Percentiles rank a stretch among this genome's conserved stretches.
Evolutionary conservation across 2,888 invertebrate genomes (phyloP).

Genomic region (Mythimna impura): DNA sequence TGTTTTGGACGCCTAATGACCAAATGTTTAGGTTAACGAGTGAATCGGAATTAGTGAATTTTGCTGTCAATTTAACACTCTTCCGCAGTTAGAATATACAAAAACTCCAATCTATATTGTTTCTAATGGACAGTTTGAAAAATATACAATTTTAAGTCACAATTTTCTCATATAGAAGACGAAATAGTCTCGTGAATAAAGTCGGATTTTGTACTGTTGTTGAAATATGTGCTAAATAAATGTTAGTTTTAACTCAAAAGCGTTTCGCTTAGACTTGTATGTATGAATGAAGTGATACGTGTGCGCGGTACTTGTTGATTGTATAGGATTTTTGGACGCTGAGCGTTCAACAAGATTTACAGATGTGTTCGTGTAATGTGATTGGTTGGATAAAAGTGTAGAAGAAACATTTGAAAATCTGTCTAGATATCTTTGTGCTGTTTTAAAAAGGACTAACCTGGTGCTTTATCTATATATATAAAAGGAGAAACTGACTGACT

Average conservation of each 20-base stretch:
- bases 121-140: conserved; percentile 27
- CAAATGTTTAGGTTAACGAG: background rate
- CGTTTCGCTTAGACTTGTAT: conserved; percentile 44
- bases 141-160: conserved; percentile 22
- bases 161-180: conserved; percentile 32
- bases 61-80: background rate
- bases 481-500: no score
- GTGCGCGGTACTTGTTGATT: conserved; percentile 42
- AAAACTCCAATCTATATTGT: conserved; percentile 3
- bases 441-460: background rate
- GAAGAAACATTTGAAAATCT: background rate
- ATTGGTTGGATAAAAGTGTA: background rate
- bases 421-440: no score
- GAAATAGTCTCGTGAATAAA: conserved; percentile 40
- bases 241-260: conserved; percentile 48
- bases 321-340: conserved; percentile 27
- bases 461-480: background rate
- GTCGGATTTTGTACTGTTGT: conserved; percentile 49
- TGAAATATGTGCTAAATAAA: conserved; percentile 49
- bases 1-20: background rate
- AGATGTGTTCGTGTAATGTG: conserved; percentile 42
- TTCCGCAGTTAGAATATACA: background rate
- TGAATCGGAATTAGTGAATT: background rate
- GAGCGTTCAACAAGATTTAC: conserved; percentile 30
- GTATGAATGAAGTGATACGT: conserved; percentile 41